A percentile compares a stretch with the other conserved stretches of the same genome.
These are phyloP conservation scores for Cercocebus atys DNA, from an alignment of 2,113 vertebrate species.

Conservation along the genomic window DNA sequence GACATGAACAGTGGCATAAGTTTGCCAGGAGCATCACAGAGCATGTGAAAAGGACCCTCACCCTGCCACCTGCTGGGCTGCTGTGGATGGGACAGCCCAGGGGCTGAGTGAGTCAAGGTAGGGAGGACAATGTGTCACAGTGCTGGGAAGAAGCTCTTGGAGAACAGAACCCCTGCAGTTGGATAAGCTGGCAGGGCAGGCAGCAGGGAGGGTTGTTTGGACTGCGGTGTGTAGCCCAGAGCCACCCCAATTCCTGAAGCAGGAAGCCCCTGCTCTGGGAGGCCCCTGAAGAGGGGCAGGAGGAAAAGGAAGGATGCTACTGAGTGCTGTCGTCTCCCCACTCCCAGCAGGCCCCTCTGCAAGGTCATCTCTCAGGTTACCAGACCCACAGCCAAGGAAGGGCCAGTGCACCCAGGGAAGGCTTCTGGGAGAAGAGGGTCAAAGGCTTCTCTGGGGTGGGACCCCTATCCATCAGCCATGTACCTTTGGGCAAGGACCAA, in stretches of 20 bases:
- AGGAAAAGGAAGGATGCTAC: background rate
- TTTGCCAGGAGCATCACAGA: background rate
- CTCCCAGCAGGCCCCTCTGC: background rate
- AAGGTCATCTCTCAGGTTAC: background rate
- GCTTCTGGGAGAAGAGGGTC: background rate
- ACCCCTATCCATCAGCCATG: too few relatives aligned
- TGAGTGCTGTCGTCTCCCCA: background rate
- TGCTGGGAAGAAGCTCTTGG: background rate
- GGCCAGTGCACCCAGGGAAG: background rate
- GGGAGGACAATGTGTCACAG: background rate
- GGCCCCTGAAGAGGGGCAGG: background rate
- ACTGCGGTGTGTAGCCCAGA: background rate
- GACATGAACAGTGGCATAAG: background rate
- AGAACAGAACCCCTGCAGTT: background rate
- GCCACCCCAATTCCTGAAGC: background rate
- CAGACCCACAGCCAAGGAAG: background rate
- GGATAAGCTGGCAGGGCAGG: background rate
- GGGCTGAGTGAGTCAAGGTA: background rate
- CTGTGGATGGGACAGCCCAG: background rate
- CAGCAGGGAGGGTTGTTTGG: background rate
- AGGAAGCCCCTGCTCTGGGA: background rate
- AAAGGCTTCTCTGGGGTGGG: background rate
- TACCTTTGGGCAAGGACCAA: background rate
- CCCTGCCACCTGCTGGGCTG: background rate
- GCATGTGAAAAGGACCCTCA: background rate